Evolutionary conservation across 35 echinoderm and acorn worm genomes (phyloP), one percentile per base, ranked within the genome.

Genomic region (Holothuria glaberrima): DNA sequence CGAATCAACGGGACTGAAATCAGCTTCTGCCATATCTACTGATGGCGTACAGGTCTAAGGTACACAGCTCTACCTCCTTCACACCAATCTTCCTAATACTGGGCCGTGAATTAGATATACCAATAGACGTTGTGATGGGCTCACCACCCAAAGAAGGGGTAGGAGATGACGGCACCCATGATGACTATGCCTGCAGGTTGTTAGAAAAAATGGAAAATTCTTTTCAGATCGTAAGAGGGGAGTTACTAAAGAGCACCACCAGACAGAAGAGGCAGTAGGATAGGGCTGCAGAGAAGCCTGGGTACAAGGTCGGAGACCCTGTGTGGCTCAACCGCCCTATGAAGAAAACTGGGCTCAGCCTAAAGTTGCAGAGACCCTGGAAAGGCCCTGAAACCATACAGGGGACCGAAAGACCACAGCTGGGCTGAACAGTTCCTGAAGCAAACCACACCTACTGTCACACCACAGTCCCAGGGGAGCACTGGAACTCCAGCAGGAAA

Each of bases 61-160:
- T n/a, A 59, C 72, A 90, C 20, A 63, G n/a, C 10, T 73, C 64
- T 32, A 78, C 70, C 22, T 50, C 64, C 0, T 59, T 46, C 31
- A 58, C 88, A 19, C 88, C 88, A 58, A 90, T 79, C 54, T 14
- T 77, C 16, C 73, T 90, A 46, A 90, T 76, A 56, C 25, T 90
- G 21, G 88, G 61, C 61, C 27, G 61, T n/a, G 61, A 65, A 17
- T 3, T n/a, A n/a, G 61, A 65, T 28, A 65, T 65, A 4, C 61
- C 61, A n/a, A 4, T 65, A 3, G 61, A 65, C 16, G 17, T 65
- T 4, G 27, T 65, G 61, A 65, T 65, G 61, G 61, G 61, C 61
- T 16, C 61, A 65, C 61, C 27, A 6, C 61, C 61, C 4, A 5
- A 65, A 4, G 27, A 28, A n/a, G 61, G 4, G 4, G 17, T 5